These are phyloP conservation scores for Paelopatides confundens DNA, from an alignment of 53 echinoderm and acorn worm genomes.

Conservation along the genomic window DNA sequence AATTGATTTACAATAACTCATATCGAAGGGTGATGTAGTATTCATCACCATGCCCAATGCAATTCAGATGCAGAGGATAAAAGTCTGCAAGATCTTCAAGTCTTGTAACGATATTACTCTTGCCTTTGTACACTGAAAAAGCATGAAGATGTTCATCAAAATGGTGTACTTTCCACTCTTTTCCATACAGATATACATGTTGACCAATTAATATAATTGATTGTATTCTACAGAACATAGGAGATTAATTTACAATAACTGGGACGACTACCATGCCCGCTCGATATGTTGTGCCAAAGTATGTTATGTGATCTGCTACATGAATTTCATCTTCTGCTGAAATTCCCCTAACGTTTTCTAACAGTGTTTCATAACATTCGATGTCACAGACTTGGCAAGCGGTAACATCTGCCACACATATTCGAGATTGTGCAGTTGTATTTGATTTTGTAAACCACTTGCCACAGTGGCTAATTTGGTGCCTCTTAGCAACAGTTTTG, in stretches of 20 bases:
- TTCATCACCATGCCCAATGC: no score
- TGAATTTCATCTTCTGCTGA: conserved; percentile 35
- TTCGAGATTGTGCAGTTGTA: background rate
- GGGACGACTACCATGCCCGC: conserved; percentile 46
- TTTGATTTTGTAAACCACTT: background rate
- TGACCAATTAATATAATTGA: background rate
- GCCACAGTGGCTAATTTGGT: conserved; percentile 52
- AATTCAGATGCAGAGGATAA: conserved; percentile 47
- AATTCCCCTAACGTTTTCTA: conserved; percentile 3
- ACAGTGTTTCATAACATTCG: background rate
- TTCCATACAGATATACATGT: conserved; percentile 36
- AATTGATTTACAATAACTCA: no score
- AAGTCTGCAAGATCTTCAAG: conserved; percentile 23
- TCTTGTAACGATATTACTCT: conserved; percentile 6
- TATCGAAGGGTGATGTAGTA: no score
- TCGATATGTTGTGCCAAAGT: conserved; percentile 47
- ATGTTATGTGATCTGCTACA: background rate
- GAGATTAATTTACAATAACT: background rate
- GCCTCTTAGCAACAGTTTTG: conserved; percentile 17
- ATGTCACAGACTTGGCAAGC: conserved; percentile 1
- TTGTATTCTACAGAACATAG: conserved; percentile 8
- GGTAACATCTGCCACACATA: no score
- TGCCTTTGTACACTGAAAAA: conserved; percentile 16
- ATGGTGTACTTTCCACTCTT: background rate
- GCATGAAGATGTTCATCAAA: conserved; percentile 60